Evolutionary conservation across 2,113 vertebrate genomes (phyloP), one percentile per base, ranked within the genome.

Genomic region (Sardina pilchardus): DNA sequence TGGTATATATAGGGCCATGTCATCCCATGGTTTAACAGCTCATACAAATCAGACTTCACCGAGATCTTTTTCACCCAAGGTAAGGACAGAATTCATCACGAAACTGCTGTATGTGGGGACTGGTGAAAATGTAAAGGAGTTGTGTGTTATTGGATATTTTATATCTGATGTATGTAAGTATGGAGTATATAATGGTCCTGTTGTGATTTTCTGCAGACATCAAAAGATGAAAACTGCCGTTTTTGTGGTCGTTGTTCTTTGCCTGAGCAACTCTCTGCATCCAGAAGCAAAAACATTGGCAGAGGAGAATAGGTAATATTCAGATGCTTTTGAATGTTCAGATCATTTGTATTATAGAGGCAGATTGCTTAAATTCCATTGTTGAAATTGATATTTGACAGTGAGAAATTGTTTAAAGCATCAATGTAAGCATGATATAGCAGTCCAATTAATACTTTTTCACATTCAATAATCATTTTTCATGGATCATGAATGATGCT

Each of bases 1-100:
- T 16, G 80, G 83, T 42, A 36, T 89, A 90, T 91, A 90, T 91
- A 91, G 63, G 81, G n/a, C 43, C 10, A 82, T 39, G 44, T 83
- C 26, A 83, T 75, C 48, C 84, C 42, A 21, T 24, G 82, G 71
- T 82, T n/a, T 81, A 34, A 42, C 16, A 83, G 10, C 24, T 9
- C 44, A 59, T 21, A 83, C 39, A 42, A 81, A 83, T 3, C 59
- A 83, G 48, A 84, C 81, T 16, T 39, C 34, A 71, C 26, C 30
- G 43, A 39, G 45, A 87, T 45, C 24, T 85, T 82, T 81, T 14
- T 39, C 67, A 36, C 85, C 45, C 56, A 24, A 50, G 48, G 4
- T 86, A 86, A 90, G 85, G 88, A 21, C 17, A 26, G 78, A 7
- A 82, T 39, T 81, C 71, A n/a, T 34, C 34, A 47, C 47, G 1